phyloP scores from a whole-genome alignment of 2,888 invertebrate species.

The Dynastes maya region DNA sequence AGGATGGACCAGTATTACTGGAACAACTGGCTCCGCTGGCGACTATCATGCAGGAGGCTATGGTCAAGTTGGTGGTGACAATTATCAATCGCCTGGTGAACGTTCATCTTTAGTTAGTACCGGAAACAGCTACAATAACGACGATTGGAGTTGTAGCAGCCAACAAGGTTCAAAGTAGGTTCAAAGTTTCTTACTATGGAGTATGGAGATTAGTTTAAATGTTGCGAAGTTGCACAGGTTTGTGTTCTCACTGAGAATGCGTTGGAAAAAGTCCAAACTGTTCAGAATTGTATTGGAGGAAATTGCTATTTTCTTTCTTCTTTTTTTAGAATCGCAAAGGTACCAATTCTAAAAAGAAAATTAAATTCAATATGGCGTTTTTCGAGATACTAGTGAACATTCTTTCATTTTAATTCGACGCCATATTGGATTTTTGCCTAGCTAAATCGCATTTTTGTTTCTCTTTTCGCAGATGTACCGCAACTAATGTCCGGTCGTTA shows the following conservation, averaged over 20 bases:
- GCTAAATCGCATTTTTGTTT: too few species aligned
- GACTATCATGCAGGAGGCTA: conserved; percentile 64
- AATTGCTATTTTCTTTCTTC: too few species aligned
- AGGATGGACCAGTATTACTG: conserved; percentile 74
- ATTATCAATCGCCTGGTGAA: conserved; percentile 69
- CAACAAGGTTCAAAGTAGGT: conserved; percentile 69
- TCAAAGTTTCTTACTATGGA: neutral
- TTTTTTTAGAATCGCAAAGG: too few species aligned
- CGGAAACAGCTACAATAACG: conserved; percentile 65
- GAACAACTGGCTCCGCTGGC: conserved; percentile 58
- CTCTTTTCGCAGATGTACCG: too few species aligned
- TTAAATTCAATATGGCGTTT: too few species aligned
- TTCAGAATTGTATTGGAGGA: too few species aligned
- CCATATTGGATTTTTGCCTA: too few species aligned
- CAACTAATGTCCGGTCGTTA: too few species aligned
- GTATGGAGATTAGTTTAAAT: neutral
- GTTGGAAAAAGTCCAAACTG: too few species aligned
- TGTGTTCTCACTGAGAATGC: neutral
- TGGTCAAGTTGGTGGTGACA: conserved; percentile 69
- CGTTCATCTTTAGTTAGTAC: conserved; percentile 70
- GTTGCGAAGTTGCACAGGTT: neutral
- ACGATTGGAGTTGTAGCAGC: conserved; percentile 69
- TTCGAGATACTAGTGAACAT: too few species aligned
- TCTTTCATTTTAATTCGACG: too few species aligned
- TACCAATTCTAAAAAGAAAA: too few species aligned